These are phyloP conservation scores for Lottia scabra DNA, from an alignment of 2,888 invertebrate genomes.

Conservation along the genomic window DNA sequence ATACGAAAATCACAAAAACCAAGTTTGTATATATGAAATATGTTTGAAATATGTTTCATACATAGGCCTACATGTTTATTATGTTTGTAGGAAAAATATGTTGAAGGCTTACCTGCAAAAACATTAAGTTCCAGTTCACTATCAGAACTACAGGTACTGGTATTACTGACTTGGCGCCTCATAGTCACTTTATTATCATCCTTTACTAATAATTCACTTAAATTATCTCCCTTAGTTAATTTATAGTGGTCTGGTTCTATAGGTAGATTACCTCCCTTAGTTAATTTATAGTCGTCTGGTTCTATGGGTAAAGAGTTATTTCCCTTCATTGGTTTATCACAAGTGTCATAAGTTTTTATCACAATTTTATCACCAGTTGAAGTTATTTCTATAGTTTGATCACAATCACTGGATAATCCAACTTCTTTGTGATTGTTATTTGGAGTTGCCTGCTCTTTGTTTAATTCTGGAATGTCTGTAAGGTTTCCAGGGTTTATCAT, in stretches of 20 bases:
- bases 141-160: neutral
- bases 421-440: neutral
- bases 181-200: neutral
- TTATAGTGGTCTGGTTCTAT: neutral
- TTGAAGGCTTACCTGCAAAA: conserved; percentile 27
- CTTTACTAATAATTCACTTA: neutral
- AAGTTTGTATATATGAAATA: no score
- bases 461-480: conserved; percentile 7
- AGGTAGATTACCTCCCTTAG: neutral
- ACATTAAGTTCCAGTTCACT: conserved; percentile 21
- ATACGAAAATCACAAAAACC: no score
- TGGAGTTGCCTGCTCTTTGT: neutral
- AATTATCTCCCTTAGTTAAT: neutral
- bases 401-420: conserved; percentile 4
- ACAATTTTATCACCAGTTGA: conserved; percentile 1
- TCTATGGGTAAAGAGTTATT: neutral
- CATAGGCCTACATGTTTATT: no score
- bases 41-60: no score
- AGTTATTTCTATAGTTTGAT: neutral
- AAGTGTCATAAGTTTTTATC: neutral
- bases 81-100: neutral
- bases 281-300: neutral
- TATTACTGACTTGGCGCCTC: neutral
- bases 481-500: conserved; percentile 8
- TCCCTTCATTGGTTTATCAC: neutral